Conservation (phyloP, 2,888 invertebrate genomes). For the Lysandra bellargus region DNA sequence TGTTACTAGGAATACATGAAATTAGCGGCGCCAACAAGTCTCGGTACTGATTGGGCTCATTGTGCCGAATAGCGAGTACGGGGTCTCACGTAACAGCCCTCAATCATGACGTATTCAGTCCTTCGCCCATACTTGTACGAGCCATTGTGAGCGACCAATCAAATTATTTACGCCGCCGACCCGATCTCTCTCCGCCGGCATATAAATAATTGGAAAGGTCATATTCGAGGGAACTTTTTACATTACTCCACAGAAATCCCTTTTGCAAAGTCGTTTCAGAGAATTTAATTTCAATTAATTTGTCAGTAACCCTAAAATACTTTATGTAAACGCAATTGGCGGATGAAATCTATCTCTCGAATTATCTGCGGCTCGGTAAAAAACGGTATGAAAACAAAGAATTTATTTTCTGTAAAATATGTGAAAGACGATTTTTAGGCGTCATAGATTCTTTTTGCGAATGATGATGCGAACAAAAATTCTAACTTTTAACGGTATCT, state of each 20-base stretch:
- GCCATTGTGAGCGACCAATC: conserved; percentile 43
- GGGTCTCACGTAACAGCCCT: conserved; percentile 50
- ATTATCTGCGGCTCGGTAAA: not conserved
- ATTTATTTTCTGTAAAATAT: not conserved
- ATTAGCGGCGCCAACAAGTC: conserved; percentile 49
- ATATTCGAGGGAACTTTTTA: conserved; percentile 14
- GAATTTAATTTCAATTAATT: conserved; percentile 18
- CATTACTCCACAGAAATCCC: conserved; percentile 11
- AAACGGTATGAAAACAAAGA: not conserved
- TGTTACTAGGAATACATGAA: conserved; percentile 1
- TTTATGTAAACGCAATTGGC: not conserved
- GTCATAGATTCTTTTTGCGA: too few relatives aligned
- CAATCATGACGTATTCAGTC: conserved; percentile 63
- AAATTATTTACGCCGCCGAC: conserved; percentile 38
- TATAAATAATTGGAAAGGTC: conserved; percentile 30
- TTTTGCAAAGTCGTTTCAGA: not conserved
- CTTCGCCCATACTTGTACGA: conserved; percentile 42
- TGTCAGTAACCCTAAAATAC: not conserved
- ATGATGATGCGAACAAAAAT: too few relatives aligned
- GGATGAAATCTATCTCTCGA: not conserved
- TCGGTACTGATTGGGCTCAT: conserved; percentile 63
- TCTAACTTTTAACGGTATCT: too few relatives aligned
- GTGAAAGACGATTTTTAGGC: too few relatives aligned
- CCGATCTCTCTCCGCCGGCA: conserved; percentile 25
- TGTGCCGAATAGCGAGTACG: conserved; percentile 50